These are phyloP conservation scores for Sycophila sp. DNA, from an alignment of 1,140 invertebrate species.

Conservation along the genomic window DNA sequence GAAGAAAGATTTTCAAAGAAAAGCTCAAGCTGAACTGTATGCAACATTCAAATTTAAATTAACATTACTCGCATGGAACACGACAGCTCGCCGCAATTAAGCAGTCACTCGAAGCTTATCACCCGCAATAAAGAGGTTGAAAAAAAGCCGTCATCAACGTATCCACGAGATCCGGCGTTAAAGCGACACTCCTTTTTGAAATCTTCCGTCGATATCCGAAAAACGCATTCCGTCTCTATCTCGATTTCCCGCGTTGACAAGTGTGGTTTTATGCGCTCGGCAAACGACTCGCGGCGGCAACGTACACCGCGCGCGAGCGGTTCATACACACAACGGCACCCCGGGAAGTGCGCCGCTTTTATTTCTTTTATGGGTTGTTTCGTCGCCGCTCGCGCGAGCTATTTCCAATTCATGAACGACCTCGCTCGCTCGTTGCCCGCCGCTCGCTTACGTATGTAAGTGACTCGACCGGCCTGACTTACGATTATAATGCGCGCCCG, in stretches of 20 bases:
- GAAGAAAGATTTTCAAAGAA: no score
- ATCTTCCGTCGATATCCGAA: no score
- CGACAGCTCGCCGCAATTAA: no score
- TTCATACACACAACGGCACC: slow-evolving; percentile 24
- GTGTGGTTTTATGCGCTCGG: slow-evolving; percentile 34
- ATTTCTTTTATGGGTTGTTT: slow-evolving; percentile 61
- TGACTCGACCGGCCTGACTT: slow-evolving; percentile 33
- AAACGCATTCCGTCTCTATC: slow-evolving; percentile 11
- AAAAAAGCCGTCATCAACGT: no score
- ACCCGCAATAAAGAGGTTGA: no score
- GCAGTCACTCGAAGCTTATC: no score
- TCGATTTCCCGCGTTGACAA: slow-evolving; percentile 16
- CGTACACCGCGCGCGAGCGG: slow-evolving; percentile 11
- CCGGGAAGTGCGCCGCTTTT: slow-evolving; percentile 44
- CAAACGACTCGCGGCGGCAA: no score
- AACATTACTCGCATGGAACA: no score
- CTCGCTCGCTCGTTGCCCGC: slow-evolving; percentile 31
- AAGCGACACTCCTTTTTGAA: no score
- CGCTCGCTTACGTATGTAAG: slow-evolving; percentile 39
- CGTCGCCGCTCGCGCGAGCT: slow-evolving; percentile 48
- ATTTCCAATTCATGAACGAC: slow-evolving; percentile 64
- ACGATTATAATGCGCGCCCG: slow-evolving; percentile 35
- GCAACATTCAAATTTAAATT: no score
- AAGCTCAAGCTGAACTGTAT: no score
- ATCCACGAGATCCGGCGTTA: no score